Percentiles rank a stretch among this genome's conserved stretches.
These are phyloP conservation scores for Botia almorhae DNA, from an alignment of 2,797 vertebrate genomes.

Conservation along the genomic window DNA sequence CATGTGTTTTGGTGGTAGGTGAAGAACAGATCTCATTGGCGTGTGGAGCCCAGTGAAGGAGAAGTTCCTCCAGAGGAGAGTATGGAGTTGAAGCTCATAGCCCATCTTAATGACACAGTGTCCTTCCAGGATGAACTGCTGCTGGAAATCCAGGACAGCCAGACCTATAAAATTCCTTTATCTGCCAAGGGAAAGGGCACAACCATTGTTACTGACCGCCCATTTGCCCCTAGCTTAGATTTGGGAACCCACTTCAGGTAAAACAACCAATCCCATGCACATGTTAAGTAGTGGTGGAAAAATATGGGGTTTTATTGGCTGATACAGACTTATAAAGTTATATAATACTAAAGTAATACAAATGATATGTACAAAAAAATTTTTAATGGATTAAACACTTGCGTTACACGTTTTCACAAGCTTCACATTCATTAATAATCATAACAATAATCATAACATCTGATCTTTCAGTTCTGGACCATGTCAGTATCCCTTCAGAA, in stretches of 20 bases:
- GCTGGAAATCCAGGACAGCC: constrained; percentile 76
- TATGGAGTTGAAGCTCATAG: constrained; percentile 76
- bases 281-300: background rate
- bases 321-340: too few species aligned
- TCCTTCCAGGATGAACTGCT: constrained; percentile 77
- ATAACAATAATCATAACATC: background rate
- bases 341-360: too few species aligned
- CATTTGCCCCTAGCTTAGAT: constrained; percentile 80
- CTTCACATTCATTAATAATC: too few species aligned
- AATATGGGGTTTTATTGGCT: background rate
- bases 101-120: constrained; percentile 80
- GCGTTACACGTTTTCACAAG: too few species aligned
- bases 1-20: constrained; percentile 59
- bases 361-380: too few species aligned
- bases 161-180: constrained; percentile 69
- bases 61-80: constrained; percentile 72
- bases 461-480: constrained; percentile 72
- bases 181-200: constrained; percentile 81
- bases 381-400: too few species aligned
- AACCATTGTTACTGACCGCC: constrained; percentile 82
- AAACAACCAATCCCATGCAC: constrained; percentile 1
- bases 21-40: constrained; percentile 71
- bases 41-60: constrained; percentile 72
- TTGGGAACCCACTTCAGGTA: constrained; percentile 85
- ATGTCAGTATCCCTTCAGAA: constrained; percentile 81